Percentiles rank a stretch among this genome's conserved stretches.
phyloP scores from a whole-genome alignment of 1,140 invertebrate species.

The Melitaea cinxia region DNA sequence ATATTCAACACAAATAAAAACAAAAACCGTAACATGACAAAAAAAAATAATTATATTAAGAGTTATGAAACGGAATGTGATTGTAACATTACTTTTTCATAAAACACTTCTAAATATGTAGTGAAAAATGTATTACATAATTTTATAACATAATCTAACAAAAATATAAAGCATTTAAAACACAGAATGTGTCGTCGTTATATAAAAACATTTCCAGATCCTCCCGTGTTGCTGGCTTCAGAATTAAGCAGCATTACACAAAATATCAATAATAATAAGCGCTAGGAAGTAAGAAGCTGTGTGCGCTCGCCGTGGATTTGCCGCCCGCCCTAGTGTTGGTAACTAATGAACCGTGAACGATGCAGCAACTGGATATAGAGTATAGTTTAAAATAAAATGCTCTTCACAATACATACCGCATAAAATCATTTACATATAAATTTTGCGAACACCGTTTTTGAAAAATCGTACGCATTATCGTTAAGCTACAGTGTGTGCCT shows the following conservation, averaged over 20 bases:
- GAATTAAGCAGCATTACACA: slow-evolving; percentile 25
- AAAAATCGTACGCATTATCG: slow-evolving; percentile 39
- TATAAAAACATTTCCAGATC: slow-evolving; percentile 4
- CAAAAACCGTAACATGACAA: slow-evolving; percentile 30
- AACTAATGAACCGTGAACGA: slow-evolving; percentile 59
- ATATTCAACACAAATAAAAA: slow-evolving; percentile 36
- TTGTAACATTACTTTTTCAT: background rate
- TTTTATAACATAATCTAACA: no score
- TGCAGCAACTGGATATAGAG: slow-evolving; percentile 49
- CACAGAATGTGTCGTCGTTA: background rate
- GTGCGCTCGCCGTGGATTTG: slow-evolving; percentile 37
- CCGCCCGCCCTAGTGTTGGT: slow-evolving; percentile 36
- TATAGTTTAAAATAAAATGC: slow-evolving; percentile 31
- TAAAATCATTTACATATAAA: slow-evolving; percentile 16
- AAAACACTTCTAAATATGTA: background rate
- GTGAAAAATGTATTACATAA: no score
- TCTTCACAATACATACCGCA: slow-evolving; percentile 37
- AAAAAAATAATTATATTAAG: slow-evolving; percentile 36
- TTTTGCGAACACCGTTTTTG: slow-evolving; percentile 35
- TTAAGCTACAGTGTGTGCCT: slow-evolving; percentile 5
- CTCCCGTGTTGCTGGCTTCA: background rate
- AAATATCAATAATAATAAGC: slow-evolving; percentile 55
- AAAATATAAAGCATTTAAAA: background rate
- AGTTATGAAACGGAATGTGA: slow-evolving; percentile 19
- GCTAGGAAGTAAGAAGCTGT: slow-evolving; percentile 40